These are phyloP conservation scores for Hypercompe scribonia DNA, from an alignment of 2,888 invertebrate genomes.

Conservation along the genomic window DNA sequence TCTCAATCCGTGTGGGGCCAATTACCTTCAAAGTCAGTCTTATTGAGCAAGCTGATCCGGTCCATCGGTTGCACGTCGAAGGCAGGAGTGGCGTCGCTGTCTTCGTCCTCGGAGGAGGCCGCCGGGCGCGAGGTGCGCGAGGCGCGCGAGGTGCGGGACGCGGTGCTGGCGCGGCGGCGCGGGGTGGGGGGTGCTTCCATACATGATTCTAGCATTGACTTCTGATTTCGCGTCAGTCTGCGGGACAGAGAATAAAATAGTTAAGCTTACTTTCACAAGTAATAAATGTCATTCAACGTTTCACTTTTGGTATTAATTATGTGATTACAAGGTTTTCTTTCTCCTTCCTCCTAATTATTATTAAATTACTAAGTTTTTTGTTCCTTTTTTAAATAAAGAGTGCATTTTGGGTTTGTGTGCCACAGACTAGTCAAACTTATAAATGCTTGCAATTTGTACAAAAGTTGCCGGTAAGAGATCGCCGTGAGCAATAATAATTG, in stretches of 20 bases:
- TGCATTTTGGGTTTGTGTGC: too few species aligned
- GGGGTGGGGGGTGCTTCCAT: slow-evolving; percentile 44
- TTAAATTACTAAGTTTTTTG: too few species aligned
- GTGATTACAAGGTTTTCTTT: too few species aligned
- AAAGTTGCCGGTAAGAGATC: too few species aligned
- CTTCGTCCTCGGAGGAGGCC: slow-evolving; percentile 54
- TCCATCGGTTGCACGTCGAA: slow-evolving; percentile 76
- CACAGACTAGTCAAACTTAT: too few species aligned
- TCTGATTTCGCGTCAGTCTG: slow-evolving; percentile 83
- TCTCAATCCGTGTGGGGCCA: background rate
- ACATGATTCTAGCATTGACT: slow-evolving; percentile 72
- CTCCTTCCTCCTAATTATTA: too few species aligned
- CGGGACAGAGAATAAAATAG: background rate
- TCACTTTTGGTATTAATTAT: too few species aligned
- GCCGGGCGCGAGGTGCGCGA: slow-evolving; percentile 40
- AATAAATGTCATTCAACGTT: too few species aligned
- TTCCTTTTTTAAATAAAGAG: too few species aligned
- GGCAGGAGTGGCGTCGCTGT: slow-evolving; percentile 44
- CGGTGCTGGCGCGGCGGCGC: slow-evolving; percentile 34
- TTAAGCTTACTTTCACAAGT: background rate
- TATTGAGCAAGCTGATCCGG: slow-evolving; percentile 79
- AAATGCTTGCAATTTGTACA: too few species aligned
- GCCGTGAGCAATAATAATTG: too few species aligned
- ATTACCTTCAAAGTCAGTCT: slow-evolving; percentile 81
- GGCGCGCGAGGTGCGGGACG: slow-evolving; percentile 35